These are phyloP conservation scores for Penaeus monodon DNA, from an alignment of 2,888 invertebrate species.

Conservation along the genomic window DNA sequence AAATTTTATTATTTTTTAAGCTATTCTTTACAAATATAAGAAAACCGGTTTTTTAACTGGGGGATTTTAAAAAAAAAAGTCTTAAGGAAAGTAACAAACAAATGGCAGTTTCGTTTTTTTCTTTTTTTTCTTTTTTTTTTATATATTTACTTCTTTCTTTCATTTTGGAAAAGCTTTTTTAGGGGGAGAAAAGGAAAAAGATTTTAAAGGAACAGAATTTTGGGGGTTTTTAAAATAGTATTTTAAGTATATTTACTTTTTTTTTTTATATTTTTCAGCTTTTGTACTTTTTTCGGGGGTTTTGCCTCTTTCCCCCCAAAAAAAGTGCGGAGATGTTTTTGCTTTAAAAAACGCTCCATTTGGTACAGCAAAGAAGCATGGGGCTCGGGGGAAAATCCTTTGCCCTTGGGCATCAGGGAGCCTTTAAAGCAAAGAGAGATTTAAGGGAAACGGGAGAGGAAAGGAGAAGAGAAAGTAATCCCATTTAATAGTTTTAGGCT, in stretches of 20 bases:
- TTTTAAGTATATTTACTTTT: not conserved
- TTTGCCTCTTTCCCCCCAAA: conserved; percentile 91
- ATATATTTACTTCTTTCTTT: too few relatives aligned
- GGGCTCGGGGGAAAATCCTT: conserved; percentile 87
- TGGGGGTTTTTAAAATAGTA: too few relatives aligned
- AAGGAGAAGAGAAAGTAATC: conserved; percentile 54
- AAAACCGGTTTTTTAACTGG: too few relatives aligned
- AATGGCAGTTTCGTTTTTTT: too few relatives aligned
- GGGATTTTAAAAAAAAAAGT: too few relatives aligned
- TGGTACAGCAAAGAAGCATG: conserved; percentile 96
- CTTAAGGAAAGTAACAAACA: too few relatives aligned
- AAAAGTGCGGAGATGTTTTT: conserved; percentile 83
- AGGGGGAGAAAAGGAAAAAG: too few relatives aligned
- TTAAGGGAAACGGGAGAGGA: conserved; percentile 40
- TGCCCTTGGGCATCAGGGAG: conserved; percentile 54
- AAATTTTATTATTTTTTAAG: too few relatives aligned
- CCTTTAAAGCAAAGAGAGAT: conserved; percentile 45
- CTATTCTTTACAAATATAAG: too few relatives aligned
- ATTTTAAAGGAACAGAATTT: too few relatives aligned
- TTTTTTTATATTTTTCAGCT: conserved; percentile 71
- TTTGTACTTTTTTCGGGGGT: conserved; percentile 89
- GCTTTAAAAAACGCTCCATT: conserved; percentile 86
- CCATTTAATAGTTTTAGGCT: not conserved
- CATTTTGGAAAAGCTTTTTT: too few relatives aligned
- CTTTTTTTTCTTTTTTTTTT: too few relatives aligned